Evolutionary conservation across 2,888 invertebrate genomes (phyloP).

Genomic region (Nephrocerus scutellatus): DNA sequence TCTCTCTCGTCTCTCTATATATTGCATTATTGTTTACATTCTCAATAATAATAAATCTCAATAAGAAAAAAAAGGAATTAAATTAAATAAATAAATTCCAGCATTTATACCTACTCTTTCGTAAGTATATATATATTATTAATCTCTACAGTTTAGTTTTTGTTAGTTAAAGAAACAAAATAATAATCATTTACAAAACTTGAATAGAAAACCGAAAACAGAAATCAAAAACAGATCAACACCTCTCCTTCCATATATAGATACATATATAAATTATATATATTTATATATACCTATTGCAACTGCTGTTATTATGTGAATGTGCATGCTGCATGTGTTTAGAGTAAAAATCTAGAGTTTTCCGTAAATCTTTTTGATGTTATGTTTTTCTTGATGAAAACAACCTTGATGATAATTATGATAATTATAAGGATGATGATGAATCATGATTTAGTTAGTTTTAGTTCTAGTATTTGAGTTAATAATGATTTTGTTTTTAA

Average conservation of each 20-base stretch:
- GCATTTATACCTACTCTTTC: conserved; percentile 29
- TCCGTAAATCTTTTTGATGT: too few relatives aligned
- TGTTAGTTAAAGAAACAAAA: conserved; percentile 18
- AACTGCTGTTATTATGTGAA: too few relatives aligned
- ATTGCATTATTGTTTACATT: not conserved
- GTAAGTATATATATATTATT: conserved; percentile 37
- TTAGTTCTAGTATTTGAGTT: too few relatives aligned
- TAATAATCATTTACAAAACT: conserved; percentile 16
- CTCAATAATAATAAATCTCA: conserved; percentile 1
- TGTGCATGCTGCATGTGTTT: conserved; percentile 30
- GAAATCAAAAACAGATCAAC: conserved; percentile 42
- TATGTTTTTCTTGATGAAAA: too few relatives aligned
- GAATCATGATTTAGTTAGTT: too few relatives aligned
- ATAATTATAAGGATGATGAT: too few relatives aligned
- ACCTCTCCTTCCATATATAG: conserved; percentile 44
- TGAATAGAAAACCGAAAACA: conserved; percentile 17
- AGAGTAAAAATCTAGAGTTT: conserved; percentile 8
- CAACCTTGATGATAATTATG: too few relatives aligned
- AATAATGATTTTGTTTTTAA: too few relatives aligned
- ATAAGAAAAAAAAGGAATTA: conserved; percentile 10
- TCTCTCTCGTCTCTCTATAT: not conserved
- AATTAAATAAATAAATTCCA: conserved; percentile 20
- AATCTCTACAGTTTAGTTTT: conserved; percentile 7
- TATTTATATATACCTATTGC: conserved; percentile 9
- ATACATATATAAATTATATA: too few relatives aligned